Base-by-base conservation (phyloP, 2,888 invertebrate species). In the Doris montereyensis region DNA sequence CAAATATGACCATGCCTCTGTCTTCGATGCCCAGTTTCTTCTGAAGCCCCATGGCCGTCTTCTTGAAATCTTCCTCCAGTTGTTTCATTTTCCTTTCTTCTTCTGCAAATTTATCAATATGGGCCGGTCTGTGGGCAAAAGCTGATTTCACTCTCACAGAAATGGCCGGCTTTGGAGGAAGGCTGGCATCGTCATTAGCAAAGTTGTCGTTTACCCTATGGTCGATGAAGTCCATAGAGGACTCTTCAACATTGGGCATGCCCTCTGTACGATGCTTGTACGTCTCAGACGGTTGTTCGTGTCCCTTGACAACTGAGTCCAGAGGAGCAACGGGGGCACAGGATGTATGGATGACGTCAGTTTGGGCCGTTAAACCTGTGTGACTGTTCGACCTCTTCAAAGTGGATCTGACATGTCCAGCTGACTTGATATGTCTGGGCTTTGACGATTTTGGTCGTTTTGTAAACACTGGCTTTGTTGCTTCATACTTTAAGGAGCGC, bases 51-150 rank as follows among this genome's bases (percentile, higher is more conserved):
- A 87, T 30, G 1, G 87, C 84, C 17, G 84, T 85, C 30, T 85
- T 86, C 71, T 84, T 84, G 77, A 88, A 89, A 28, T 87, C 84
- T 58, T 81, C 77, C 75, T 88, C 88, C 86, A 87, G 86, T 62
- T 86, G 81, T 41, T 81, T 82, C 86, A 87, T 84, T n/a, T 80
- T 58, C 70, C 83, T 82, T 72, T 87, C 79, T 68, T 89, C 88
- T 24, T 86, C 79, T 5, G 83, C 85, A 83, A 88, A 88, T 62
- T 86, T 83, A 67, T 88, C 86, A 57, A 88, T 83, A 68, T 83
- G 83, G 30, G 84, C 83, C 62, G 86, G 86, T 30, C 84, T 81
- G 41, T 83, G 85, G 21, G 65, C 68, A 5, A 79, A 78, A 1
- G 76, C 76, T 34, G 78, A 78, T 30, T 76, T 81, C 24, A 85